Base-by-base conservation (phyloP, 30 jellyfish, hydroid and myxozoan species). In the Calvadosia cruxmelitensis region DNA sequence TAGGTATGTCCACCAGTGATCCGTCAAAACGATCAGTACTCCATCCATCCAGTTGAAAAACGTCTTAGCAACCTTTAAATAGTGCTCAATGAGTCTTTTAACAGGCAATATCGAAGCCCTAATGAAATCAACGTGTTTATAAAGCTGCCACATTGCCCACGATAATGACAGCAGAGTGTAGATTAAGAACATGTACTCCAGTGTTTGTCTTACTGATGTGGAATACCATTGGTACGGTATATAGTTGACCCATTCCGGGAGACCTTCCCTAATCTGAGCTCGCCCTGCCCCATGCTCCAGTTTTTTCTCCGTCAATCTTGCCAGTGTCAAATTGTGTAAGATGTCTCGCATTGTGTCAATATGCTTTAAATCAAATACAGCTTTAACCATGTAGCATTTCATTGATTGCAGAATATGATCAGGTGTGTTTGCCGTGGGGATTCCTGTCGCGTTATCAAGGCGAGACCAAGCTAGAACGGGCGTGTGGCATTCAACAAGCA, bases 71-170 rank as follows among this genome's bases (percentile, higher is more conserved):
- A 89, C 51, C 27, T 81, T 52, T 61, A 89, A 62, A 52, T 89
- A 89, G 52, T 74, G 70, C 79, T 81, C 95, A 50, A 89, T 33
- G 68, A 89, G 72, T 24, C 27, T 52, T 15, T 81, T 67, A 28
- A 89, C 50, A 5, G 98, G 98, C 70, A 67, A 69, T 69, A 89
- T 34, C 76, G 75, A 89, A 28, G 86, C 52, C 27, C 79, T 73
- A 28, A 89, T 82, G 69, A 89, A 89, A 76, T 78, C 93, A 65
- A 89, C 98, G 72, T 89, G 95, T 31, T 90, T 91, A 53, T 89
- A 78, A 29, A 89, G 78, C 92, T 89, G 98, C 98, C 98, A 89
- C 49, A 89, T 67, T 0, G 98, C 98, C 98, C 98, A 89, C 5
- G 78, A 53, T 29, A 89, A 57, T 27, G 98, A 83, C 66, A 89